Evolutionary conservation across 2,797 vertebrate genomes (phyloP).

Genomic region (Caiman crocodilus): DNA sequence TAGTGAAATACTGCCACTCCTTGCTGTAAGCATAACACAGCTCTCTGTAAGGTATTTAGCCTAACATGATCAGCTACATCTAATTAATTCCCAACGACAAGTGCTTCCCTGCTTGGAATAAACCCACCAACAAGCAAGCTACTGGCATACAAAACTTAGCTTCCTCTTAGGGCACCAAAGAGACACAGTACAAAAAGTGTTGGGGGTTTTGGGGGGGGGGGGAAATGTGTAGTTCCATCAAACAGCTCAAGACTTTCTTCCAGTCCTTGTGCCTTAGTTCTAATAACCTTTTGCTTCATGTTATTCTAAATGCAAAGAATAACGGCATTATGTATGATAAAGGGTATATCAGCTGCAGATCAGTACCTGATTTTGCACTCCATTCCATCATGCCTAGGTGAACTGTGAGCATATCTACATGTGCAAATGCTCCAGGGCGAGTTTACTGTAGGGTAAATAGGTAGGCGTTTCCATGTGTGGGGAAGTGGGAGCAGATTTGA

Average conservation of each 20-base stretch:
- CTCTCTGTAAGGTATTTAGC: not conserved
- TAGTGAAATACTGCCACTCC: not conserved
- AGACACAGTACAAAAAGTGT: not conserved
- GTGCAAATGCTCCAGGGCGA: too few relatives aligned
- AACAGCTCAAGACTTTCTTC: not conserved
- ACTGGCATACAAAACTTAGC: not conserved
- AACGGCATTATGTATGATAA: not conserved
- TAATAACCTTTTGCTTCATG: not conserved
- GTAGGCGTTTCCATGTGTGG: too few relatives aligned
- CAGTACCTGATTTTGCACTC: not conserved
- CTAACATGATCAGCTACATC: not conserved
- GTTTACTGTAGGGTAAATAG: too few relatives aligned
- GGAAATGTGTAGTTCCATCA: not conserved
- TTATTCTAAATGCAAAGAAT: not conserved
- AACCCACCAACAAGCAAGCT: rapidly evolving
- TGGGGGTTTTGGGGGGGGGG: not conserved
- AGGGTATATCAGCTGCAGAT: not conserved
- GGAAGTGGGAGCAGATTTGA: too few relatives aligned
- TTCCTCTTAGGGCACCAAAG: not conserved
- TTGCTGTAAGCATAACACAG: not conserved
- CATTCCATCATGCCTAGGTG: not conserved
- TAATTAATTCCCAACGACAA: not conserved
- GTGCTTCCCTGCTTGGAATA: not conserved
- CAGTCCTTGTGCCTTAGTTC: not conserved
- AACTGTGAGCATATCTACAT: not conserved